Evolutionary conservation across 1,140 invertebrate genomes (phyloP), one percentile per base, ranked within the genome.

Genomic region (Periplaneta americana): DNA sequence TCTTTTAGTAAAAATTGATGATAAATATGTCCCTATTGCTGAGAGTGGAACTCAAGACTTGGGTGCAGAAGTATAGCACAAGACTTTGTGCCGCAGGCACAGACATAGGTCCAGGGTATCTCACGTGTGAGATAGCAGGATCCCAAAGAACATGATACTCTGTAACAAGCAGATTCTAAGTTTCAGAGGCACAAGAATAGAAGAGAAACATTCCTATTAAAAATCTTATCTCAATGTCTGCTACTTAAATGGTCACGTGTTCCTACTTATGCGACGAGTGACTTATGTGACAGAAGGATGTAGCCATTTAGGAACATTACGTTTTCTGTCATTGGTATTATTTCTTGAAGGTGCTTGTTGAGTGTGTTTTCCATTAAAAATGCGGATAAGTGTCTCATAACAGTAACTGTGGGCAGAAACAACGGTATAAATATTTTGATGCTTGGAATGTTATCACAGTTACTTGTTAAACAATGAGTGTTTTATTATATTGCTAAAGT

Each of bases 1-100:
- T 57, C 88, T 98, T 2, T 91, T 99, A n/a, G 92, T 99, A 1
- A 95, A 97, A 88, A 96, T 98, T 78, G 96, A 96, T 9, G 96
- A 98, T 84, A 95, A 94, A 84, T 98, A 94, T 88, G 97, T 99
- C 79, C 97, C 97, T 28, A 96, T 99, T 81, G 96, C 96, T 1
- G 97, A 98, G 87, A 91, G 92, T 86, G 97, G 96, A 75, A 93
- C 98, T 13, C 92, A 94, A 83, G 94, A 96, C 87, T 87, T 95
- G 34, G 94, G 93, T 28, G 93, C 93, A 77, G 94, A 95, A 87
- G 93, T 94, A 80, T 83, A 83, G 80, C 75, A 66, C 48, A 66
- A 66, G 48, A 66, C 22, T 8, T 28, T 28, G 48, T 66, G 48
- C 48, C 1, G 22, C 22, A n/a, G 48, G 48, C 48, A 66, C 48